These are phyloP conservation scores for Cerceris ruficornis DNA, from an alignment of 2,888 invertebrate species.

Conservation along the genomic window DNA sequence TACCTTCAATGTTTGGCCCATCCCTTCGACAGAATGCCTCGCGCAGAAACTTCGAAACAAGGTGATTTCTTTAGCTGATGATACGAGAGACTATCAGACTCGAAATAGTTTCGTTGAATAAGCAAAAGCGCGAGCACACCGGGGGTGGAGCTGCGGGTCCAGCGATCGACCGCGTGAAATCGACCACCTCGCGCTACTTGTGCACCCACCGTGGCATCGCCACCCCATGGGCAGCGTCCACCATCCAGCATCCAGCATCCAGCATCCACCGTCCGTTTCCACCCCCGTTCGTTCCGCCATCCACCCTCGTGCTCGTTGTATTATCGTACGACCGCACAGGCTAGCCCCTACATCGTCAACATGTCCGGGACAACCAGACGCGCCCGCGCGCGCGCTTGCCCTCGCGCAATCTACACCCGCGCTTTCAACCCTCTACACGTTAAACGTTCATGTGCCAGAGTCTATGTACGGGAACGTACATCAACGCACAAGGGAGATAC, in stretches of 20 bases:
- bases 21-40: background rate
- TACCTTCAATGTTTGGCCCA: no score
- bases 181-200: slow-evolving; percentile 69
- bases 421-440: slow-evolving; percentile 13
- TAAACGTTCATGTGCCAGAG: no score
- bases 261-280: slow-evolving; percentile 44
- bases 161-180: slow-evolving; percentile 75
- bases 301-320: slow-evolving; percentile 71
- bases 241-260: slow-evolving; percentile 47
- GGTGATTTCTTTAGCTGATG: background rate
- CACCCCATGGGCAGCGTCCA: slow-evolving; percentile 45
- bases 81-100: slow-evolving; percentile 12
- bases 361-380: slow-evolving; percentile 69
- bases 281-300: slow-evolving; percentile 37
- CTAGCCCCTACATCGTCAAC: slow-evolving; percentile 78
- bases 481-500: no score
- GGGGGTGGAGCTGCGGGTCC: slow-evolving; percentile 74
- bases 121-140: slow-evolving; percentile 51
- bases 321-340: slow-evolving; percentile 76
- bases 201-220: slow-evolving; percentile 58
- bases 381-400: slow-evolving; percentile 38
- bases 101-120: slow-evolving; percentile 48
- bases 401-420: slow-evolving; percentile 30
- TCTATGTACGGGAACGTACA: slow-evolving; percentile 8
- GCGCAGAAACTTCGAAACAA: background rate